Percentiles rank a stretch among this genome's conserved stretches.
Conservation (phyloP, 2,113 vertebrate species). For the Cyphomyrus discorhynchus region DNA sequence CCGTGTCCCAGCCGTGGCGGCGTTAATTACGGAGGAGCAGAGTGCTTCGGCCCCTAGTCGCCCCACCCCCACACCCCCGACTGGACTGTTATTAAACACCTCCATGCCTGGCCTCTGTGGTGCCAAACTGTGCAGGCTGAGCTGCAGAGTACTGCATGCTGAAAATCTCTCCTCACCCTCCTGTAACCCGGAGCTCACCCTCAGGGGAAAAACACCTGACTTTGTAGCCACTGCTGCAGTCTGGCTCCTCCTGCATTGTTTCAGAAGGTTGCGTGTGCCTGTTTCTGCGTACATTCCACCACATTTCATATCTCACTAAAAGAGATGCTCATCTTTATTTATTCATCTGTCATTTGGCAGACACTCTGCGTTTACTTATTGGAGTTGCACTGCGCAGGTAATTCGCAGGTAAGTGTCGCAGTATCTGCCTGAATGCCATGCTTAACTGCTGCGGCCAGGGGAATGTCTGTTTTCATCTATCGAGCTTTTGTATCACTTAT, state of each 20-base stretch:
- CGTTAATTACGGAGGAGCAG: conserved; percentile 35
- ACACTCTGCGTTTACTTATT: background rate
- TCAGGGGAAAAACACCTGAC: background rate
- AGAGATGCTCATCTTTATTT: background rate
- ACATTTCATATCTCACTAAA: background rate
- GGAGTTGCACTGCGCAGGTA: background rate
- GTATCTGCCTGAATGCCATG: background rate
- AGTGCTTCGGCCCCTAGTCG: background rate
- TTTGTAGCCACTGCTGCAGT: background rate
- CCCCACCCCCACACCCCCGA: background rate
- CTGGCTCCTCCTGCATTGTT: background rate
- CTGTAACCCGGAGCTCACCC: background rate
- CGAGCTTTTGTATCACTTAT: background rate
- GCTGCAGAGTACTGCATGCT: background rate
- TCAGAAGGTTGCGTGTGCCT: background rate
- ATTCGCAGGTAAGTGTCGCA: background rate
- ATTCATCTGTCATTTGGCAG: background rate
- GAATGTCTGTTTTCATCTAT: background rate
- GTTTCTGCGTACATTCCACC: background rate
- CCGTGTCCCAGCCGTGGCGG: background rate
- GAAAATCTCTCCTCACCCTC: background rate
- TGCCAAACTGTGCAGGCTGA: background rate
- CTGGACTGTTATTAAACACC: conserved; percentile 27
- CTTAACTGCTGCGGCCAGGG: background rate
- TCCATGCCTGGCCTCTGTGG: background rate